Evolutionary conservation across 2,888 invertebrate species (phyloP), one percentile per base, ranked within the genome.

Genomic region (Oligia latruncula): DNA sequence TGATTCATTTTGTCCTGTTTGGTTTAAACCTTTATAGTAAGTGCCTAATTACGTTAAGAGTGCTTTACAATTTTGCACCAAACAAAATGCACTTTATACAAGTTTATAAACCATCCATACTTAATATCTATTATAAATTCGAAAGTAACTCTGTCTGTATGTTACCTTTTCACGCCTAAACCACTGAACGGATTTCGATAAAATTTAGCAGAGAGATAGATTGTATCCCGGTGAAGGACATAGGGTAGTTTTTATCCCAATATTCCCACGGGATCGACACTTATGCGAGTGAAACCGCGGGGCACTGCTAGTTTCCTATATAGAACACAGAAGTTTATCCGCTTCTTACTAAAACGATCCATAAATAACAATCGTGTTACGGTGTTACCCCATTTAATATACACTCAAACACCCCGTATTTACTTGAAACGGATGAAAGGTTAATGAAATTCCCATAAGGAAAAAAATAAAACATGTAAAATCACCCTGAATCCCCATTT

Each of bases 401-500:
- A 23, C 13, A 72, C 49, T 64, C 13, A 55, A 84, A 82, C 64
- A 68, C 58, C 29, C 65, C 43, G 52, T 67, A 76, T 74, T 87
- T 58, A 78, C 55, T 46, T 20, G 75, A 71, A 82, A 78, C 9
- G 72, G 72, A 20, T 68, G 40, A 77, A 77, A 77, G 20, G n/a
- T 67, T 73, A 78, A 86, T 82, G 62, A 84, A 81, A 74, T 79
- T 78, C 20, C 74, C 74, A 67, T 82, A 71, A 87, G 71, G 15
- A 71, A 81, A 83, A 85, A 78, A 74, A 64, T 29, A 77, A 52
- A 17, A 17, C 78, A 84, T 81, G 78, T 83, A 77, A 87, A 87
- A 81, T 66, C 68, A 77, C 74, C 60, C 49, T 65, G 74, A 78
- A 74, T 78, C 74, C 71, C 71, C 79, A 84, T 82, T 83, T 84